Base-by-base conservation (phyloP, 2,888 invertebrate genomes). In the Nemotelus pantherinus region DNA sequence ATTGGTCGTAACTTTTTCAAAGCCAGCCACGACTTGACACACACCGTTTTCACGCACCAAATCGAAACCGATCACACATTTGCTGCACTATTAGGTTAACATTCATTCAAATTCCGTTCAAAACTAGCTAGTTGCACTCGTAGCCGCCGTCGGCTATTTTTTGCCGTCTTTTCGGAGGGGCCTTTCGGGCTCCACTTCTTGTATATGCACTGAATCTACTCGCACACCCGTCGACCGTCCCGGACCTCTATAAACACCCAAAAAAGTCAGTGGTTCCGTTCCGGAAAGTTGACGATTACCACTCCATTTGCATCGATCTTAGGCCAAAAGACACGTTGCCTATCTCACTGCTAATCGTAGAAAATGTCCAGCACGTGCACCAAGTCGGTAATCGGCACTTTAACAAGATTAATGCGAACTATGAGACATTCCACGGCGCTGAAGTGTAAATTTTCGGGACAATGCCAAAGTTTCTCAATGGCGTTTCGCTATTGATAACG, bases 381-480 rank as follows among this genome's bases (percentile, higher is more conserved):
- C 2, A 9, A 4, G 41, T 39, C 53, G 50, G 9, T n/a, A 25
- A 7, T 41, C 45, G 43, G 43, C 10, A 60, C 9, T 44, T 60
- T 47, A 9, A 48, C 43, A 4, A n/a, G 2, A 48, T 39, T 10
- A 25, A 63, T 41, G 45, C 44, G 57, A 48, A 50, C 25, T 41
- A 48, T 39, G 74, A 48, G 48, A 4, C 41, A 45, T 47, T 72
- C 47, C 50, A 10, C 48, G 48, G 60, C 63, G 48, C 48, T 60
- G 6, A 10, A 63, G 47, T n/a, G 41, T 47, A 39, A 74, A 74
- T 74, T 79, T 79, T 79, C 77, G 77, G 79, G 79, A 79, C 77
- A 79, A 72, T 79, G 77, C 79, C 79, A 79, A 79, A 78, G 76
- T 63, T 74, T 77, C 65, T 76, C 76, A 77, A 79, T 79, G 79